Base-by-base conservation (phyloP, 2,113 vertebrate species). In the Sinocyclocheilus rhinocerous region DNA sequence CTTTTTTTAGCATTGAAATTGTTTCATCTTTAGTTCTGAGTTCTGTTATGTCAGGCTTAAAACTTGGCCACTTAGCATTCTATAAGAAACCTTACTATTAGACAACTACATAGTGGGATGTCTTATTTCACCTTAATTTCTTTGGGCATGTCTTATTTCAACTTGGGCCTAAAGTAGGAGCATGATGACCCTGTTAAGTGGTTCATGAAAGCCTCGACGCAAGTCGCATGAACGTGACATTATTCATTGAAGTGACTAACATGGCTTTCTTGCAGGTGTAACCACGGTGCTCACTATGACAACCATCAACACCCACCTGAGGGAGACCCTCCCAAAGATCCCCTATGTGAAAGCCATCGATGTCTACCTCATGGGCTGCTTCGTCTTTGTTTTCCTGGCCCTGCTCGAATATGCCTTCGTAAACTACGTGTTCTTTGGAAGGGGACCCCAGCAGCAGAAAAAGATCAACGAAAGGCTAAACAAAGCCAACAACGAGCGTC, bases 311-410 rank as follows among this genome's bases (percentile, higher is more conserved):
- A 45, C 42, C 42, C 42, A 45, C 42, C 42, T 45, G 42, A 45
- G 98, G 91, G 98, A 99, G 95, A 99, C 98, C 76, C 95, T 99
- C 88, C 98, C 98, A 93, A 99, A 99, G 95, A 99, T 99, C 91
- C 98, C 98, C 81, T 99, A 99, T 0, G 98, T 99, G 94, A 99
- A 99, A 96, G 98, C 98, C 95, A 99, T 99, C 18, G 98, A 99
- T 90, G 97, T 99, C 95, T 99, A 99, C 95, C 97, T 99, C 94
- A 99, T 99, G 98, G 98, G 98, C 94, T 99, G 98, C 95, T 99
- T 99, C 0, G 98, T 99, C 91, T 99, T 99, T 20, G 98, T 99
- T 91, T 99, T 99, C 94, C 95, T 99, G 96, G 98, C 98, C 0
- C 97, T 99, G 84, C 95, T 99, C 91, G 98, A 99, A 92, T 99